A percentile compares a stretch with the other conserved stretches of the same genome.
These are phyloP conservation scores for Apteryx owenii DNA, from an alignment of 2,113 vertebrate species.

Conservation along the genomic window DNA sequence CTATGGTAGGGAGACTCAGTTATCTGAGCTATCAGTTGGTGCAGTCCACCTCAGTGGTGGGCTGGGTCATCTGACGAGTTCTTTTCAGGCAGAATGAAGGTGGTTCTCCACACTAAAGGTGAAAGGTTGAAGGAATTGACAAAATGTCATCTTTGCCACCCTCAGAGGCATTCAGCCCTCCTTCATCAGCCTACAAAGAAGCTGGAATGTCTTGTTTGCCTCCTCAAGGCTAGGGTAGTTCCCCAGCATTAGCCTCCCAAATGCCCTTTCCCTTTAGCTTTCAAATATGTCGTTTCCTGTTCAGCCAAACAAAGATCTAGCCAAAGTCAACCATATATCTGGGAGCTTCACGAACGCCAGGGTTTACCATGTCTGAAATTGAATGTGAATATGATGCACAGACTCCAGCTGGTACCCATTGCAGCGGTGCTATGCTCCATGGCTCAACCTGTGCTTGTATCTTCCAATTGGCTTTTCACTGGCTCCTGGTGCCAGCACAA, in stretches of 20 bases:
- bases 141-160: rapidly evolving
- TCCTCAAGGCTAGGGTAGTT: background rate
- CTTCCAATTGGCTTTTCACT: background rate
- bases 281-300: background rate
- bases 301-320: background rate
- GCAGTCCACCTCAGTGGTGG: background rate
- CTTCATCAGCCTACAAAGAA: background rate
- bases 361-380: background rate
- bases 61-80: background rate
- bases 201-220: background rate
- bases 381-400: background rate
- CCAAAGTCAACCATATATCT: background rate
- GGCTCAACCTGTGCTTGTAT: background rate
- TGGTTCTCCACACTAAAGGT: background rate
- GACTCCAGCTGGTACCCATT: background rate
- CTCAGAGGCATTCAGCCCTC: background rate
- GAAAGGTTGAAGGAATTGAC: background rate
- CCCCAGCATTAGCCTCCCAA: background rate
- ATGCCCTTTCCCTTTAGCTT: background rate
- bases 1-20: rapidly evolving
- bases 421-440: background rate
- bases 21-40: background rate
- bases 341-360: background rate
- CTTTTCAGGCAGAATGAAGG: background rate
- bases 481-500: background rate